Evolutionary conservation across 2,113 vertebrate genomes (phyloP), one percentile per base, ranked within the genome.

Genomic region (Catharus fuscescens): DNA sequence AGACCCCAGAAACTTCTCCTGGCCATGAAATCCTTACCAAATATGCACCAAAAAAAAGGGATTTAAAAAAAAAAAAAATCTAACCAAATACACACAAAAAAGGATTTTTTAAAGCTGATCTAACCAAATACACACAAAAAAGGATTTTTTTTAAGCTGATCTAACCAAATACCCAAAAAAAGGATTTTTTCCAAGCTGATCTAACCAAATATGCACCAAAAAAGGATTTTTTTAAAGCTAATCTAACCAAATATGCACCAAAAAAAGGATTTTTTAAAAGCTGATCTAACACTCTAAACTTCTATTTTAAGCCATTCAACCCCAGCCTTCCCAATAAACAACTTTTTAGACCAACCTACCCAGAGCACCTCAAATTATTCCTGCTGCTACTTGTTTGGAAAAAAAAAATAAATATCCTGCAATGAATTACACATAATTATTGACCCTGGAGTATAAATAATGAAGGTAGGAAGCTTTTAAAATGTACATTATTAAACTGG

Each of bases 391-490:
- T 92, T 86, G 80, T 54, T 85, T 77, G 21, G 66, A 18, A 57
- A 81, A 65, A 73, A 38, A 44, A 57, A 84, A 16, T 40, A 26
- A 47, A 12, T 4, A 29, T 47, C 40, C 64, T 92, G 88, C 60
- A 83, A 67, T 59, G 80, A 95, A 83, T 87, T 80, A 47, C 80
- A 77, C 24, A 60, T 80, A 92, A 91, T 91, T 86, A 90, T 86
- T 95, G 89, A 80, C 77, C 80, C 32, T 79, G 54, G 34, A 93
- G 26, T 89, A 76, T 90, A 89, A 96, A 92, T 70, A 93, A 32
- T 15, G 66, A 88, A 80, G 81, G 84, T 94, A 92, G 73, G 76
- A 81, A 94, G 66, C 76, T 96, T 92, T 97, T 87, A 79, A 80
- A 89, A 89, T 71, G 50, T 91, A 50, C 48, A 8, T 83, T 91